Evolutionary conservation across 2,888 invertebrate species (phyloP), one percentile per base, ranked within the genome.

Genomic region (Epistrophe grossulariae): DNA sequence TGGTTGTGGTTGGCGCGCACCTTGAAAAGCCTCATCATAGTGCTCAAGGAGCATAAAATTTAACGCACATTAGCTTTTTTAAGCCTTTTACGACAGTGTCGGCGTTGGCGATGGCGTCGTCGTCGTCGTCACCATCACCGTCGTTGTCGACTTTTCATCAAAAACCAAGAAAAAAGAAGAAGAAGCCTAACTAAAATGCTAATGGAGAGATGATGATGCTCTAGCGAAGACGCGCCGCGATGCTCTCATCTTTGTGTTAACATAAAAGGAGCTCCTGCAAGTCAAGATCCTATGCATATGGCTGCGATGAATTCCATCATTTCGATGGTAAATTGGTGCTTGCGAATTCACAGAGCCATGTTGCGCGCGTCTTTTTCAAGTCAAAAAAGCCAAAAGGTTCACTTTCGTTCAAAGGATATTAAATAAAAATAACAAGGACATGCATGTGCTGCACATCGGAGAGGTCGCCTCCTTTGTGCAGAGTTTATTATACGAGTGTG

Each of bases 41-140:
- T 79, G 87, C 83, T 83, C 74, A 87, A 87, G 83, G 9, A 76
- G 74, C 87, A 76, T 71, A 59, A 66, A 87, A 87, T 70, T 87
- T 82, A 83, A 87, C 87, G 87, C 87, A 83, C 60, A 87, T 87
- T 83, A 83, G 87, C 87, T 52, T 79, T 52, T 79, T 76, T 68
- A 72, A 87, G 72, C 79, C 83, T 87, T 87, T 87, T 74, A 79
- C 79, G 10, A 40, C 40, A 15, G 17, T 13, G 15, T 5, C 17
- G 45, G 28, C 19, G 17, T 1, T 6, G 62, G 6, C 15, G 35
- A 15, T 38, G 13, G 15, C 17, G 40, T 5, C 13, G 45, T 28
- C 19, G 17, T 4, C 13, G 62, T 11, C n/a, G n/a, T n/a, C n/a
- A n/a, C n/a, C n/a, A n/a, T n/a, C n/a, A n/a, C n/a, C n/a, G n/a